Base-by-base conservation (phyloP, 2,888 invertebrate genomes). In the Strigamia transsilvanica region DNA sequence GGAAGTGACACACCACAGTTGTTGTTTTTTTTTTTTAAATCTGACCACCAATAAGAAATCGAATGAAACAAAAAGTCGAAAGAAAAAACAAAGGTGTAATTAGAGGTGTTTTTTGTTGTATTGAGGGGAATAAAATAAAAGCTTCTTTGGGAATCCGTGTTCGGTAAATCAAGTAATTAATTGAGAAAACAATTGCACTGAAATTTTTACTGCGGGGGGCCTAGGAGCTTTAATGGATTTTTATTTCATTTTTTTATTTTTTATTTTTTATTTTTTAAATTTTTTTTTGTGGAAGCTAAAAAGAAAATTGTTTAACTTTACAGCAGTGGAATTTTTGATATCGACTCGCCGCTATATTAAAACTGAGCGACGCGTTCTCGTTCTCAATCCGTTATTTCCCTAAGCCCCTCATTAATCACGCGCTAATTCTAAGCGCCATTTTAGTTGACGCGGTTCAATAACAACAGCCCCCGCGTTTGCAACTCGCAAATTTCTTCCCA, bases 401-500 rank as follows among this genome's bases (percentile, higher is more conserved):
- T 66, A 66, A 66, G 61, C 61, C 61, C 61, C 61, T 66, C 61
- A 66, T 66, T 66, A 66, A 66, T 66, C 61, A 66, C 61, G 61
- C 61, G 61, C 61, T 66, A 66, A 66, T 66, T 66, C 61, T 66
- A 66, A 66, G 61, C 61, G 61, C 61, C 61, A 66, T 66, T 66
- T 66, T 66, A 23, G 23, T 66, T 7, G 21, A 66, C 61, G 61
- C 61, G 61, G 46, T 66, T 66, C 61, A 66, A 66, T 66, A 66
- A 66, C 61, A 66, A 23, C 61, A 15, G 23, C 21, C 21, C 2
- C 15, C 46, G 46, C 46, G 12, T 61, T 61, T 61, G 61, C 61
- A 18, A 23, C 61, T 7, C 21, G 21, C 5, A 66, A 2, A 12
- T 66, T 66, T 66, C 61, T 66, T 5, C 15, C 9, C 46, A 46